Conservation (phyloP, 2,888 invertebrate genomes). For the Aphidius colemani region DNA sequence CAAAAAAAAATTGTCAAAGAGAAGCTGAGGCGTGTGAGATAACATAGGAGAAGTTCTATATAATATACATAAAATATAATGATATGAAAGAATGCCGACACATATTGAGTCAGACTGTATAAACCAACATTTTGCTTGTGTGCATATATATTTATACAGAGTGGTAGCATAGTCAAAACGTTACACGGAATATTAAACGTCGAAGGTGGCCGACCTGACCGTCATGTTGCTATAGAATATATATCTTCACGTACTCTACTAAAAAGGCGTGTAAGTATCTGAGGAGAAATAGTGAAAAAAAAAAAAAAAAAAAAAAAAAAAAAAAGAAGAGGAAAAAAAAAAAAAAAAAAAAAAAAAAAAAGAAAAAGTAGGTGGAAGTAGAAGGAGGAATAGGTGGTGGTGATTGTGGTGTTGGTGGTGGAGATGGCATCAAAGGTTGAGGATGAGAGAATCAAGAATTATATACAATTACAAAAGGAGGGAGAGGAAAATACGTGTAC, state of each 20-base stretch:
- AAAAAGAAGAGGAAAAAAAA: slow-evolving; percentile 2
- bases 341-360: slow-evolving; percentile 15
- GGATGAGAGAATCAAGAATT: slow-evolving; percentile 23
- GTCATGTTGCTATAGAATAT: background rate
- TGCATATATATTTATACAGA: no score
- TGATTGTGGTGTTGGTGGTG: slow-evolving; percentile 32
- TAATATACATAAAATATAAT: background rate
- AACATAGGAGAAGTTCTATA: slow-evolving; percentile 3
- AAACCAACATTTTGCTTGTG: background rate
- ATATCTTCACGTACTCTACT: background rate
- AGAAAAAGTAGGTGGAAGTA: slow-evolving; percentile 23
- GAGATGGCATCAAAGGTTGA: slow-evolving; percentile 23
- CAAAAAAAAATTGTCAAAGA: no score
- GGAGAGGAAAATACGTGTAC: slow-evolving; percentile 37
- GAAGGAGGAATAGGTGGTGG: slow-evolving; percentile 28
- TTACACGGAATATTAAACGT: slow-evolving; percentile 8
- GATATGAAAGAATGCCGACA: slow-evolving; percentile 5
- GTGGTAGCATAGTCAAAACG: background rate
- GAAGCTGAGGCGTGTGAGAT: no score
- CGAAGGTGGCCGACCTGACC: slow-evolving; percentile 8
- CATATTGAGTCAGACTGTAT: background rate
- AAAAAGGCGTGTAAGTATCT: no score
- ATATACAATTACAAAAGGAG: background rate
- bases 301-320: slow-evolving; percentile 13
- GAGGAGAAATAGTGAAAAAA: background rate